phyloP scores from a whole-genome alignment of 2,113 vertebrate genomes.

The Pteruthius melanotis region DNA sequence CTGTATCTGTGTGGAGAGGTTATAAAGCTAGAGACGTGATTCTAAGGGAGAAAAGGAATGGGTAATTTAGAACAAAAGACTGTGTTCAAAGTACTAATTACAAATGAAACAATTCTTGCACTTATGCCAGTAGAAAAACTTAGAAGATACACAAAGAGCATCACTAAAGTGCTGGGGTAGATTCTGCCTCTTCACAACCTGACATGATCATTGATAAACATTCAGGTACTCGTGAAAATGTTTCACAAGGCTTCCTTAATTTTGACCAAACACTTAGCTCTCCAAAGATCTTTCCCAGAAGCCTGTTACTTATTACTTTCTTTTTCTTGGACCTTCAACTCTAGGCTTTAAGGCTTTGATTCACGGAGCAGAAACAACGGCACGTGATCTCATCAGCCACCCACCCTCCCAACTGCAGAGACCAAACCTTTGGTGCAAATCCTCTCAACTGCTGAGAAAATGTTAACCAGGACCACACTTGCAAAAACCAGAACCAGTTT shows the following conservation, averaged over 20 bases:
- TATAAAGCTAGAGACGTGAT: background rate
- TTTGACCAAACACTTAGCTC: background rate
- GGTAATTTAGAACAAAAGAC: background rate
- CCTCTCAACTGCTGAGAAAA: background rate
- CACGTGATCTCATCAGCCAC: background rate
- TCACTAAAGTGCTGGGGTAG: background rate
- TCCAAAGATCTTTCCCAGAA: background rate
- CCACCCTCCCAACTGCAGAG: background rate
- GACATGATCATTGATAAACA: background rate
- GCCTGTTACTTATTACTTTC: constrained; percentile 12
- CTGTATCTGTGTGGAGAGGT: background rate
- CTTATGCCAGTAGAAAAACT: background rate
- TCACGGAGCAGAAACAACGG: background rate
- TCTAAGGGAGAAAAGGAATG: background rate
- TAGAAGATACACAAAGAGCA: background rate
- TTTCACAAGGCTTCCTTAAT: background rate
- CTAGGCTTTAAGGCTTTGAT: constrained; percentile 22
- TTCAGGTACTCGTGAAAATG: background rate
- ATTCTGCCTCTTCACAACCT: background rate
- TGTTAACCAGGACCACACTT: background rate
- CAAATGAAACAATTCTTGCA: background rate
- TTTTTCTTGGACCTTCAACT: constrained; percentile 1
- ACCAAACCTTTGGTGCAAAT: constrained; percentile 5
- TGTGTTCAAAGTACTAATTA: background rate
- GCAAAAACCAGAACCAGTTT: background rate